phyloP scores from a whole-genome alignment of 2,797 vertebrate species.

The Xiphorhynchus erythropygius region DNA sequence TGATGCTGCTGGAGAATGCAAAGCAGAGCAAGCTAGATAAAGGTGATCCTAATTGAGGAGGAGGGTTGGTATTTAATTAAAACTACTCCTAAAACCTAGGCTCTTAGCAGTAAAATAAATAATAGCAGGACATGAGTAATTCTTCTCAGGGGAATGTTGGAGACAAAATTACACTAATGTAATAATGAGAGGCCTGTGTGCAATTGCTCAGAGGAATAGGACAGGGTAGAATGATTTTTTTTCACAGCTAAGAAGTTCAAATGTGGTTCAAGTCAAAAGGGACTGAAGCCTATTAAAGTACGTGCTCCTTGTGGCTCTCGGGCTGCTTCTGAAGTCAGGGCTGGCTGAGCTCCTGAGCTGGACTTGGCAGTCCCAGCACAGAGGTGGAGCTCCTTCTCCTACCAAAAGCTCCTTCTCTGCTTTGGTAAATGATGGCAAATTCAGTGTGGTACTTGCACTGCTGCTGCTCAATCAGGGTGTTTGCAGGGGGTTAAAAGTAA shows the following conservation, averaged over 20 bases:
- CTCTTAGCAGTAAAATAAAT: constrained; percentile 52
- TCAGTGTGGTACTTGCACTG: not conserved
- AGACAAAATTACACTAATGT: constrained; percentile 49
- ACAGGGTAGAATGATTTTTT: not conserved
- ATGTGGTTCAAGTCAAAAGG: constrained; percentile 14
- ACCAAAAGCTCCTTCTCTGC: not conserved
- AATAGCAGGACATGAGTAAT: constrained; percentile 50
- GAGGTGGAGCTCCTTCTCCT: not conserved
- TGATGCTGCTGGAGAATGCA: not conserved
- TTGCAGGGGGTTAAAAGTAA: not conserved
- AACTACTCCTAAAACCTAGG: constrained; percentile 20
- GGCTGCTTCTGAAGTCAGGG: not conserved
- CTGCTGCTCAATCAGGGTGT: not conserved
- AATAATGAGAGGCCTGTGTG: constrained; percentile 13
- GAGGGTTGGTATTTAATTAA: constrained; percentile 51
- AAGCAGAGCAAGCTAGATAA: not conserved
- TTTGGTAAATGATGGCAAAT: not conserved
- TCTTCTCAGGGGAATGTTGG: not conserved
- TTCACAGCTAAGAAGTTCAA: constrained; percentile 22
- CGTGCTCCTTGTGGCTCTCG: accelerated
- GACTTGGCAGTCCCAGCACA: not conserved
- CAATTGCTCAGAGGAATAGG: constrained; percentile 14
- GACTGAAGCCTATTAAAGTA: not conserved
- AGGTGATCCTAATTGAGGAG: constrained; percentile 38
- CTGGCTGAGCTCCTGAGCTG: not conserved